Percentiles rank a stretch among this genome's conserved stretches.
These are phyloP conservation scores for Ctenomys sociabilis DNA, from an alignment of 2,113 vertebrate species.

Conservation along the genomic window DNA sequence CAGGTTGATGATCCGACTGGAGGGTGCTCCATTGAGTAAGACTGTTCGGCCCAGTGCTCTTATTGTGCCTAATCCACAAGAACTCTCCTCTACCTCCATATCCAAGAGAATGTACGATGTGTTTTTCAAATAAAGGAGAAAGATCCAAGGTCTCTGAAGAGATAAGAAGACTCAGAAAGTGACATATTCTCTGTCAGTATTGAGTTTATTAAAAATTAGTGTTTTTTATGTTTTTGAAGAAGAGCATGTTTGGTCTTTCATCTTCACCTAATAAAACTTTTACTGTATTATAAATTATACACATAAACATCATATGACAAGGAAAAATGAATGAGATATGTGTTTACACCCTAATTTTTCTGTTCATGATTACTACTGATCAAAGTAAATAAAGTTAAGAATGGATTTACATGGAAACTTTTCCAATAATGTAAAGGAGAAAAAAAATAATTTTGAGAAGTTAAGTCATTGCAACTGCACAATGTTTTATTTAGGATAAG, in stretches of 20 bases:
- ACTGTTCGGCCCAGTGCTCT: background rate
- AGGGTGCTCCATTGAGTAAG: background rate
- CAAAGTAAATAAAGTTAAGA: background rate
- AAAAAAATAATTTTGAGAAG: background rate
- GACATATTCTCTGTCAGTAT: background rate
- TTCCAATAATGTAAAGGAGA: background rate
- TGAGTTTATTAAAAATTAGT: background rate
- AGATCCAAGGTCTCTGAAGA: background rate
- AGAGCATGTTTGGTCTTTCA: background rate
- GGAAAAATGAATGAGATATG: background rate
- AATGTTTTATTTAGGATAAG: background rate
- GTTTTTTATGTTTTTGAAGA: too few species aligned
- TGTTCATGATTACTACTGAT: background rate
- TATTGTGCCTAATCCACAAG: background rate
- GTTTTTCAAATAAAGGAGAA: background rate
- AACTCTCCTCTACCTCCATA: background rate
- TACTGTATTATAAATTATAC: background rate
- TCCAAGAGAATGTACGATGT: background rate
- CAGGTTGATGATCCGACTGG: background rate
- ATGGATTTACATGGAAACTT: fast-evolving
- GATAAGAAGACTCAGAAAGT: background rate
- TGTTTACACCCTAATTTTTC: background rate
- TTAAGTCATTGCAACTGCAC: background rate
- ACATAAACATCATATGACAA: background rate
- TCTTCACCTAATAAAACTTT: background rate